These are phyloP conservation scores for Tiliacea aurago DNA, from an alignment of 2,888 invertebrate species.

Conservation along the genomic window DNA sequence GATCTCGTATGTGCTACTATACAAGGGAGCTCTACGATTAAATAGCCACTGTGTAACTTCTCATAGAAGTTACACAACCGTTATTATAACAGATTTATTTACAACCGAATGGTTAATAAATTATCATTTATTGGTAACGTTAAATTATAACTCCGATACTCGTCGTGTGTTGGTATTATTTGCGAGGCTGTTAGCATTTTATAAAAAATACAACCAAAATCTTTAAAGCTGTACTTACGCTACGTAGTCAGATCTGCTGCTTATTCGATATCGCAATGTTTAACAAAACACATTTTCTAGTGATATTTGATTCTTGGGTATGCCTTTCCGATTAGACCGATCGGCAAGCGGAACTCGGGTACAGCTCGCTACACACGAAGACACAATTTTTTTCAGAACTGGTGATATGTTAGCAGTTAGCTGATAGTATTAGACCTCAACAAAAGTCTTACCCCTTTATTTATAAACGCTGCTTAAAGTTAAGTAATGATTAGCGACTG, in stretches of 20 bases:
- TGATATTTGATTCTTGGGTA: background rate
- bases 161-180: background rate
- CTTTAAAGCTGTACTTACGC: background rate
- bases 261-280: constrained; percentile 7
- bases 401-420: constrained; percentile 19
- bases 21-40: too few relatives aligned
- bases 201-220: background rate
- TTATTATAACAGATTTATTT: constrained; percentile 3
- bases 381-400: background rate
- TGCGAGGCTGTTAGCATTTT: background rate
- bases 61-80: constrained; percentile 1
- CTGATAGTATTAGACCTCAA: constrained; percentile 2
- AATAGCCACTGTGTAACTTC: constrained; percentile 12
- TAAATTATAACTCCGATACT: background rate
- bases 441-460: background rate
- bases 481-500: too few relatives aligned
- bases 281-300: background rate
- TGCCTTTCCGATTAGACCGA: background rate
- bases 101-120: background rate
- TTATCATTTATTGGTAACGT: constrained; percentile 18
- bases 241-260: constrained; percentile 19
- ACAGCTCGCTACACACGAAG: background rate
- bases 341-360: too few relatives aligned
- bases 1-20: too few relatives aligned
- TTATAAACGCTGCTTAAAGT: too few relatives aligned